Percentiles rank a stretch among this genome's conserved stretches.
Evolutionary conservation across 2,888 invertebrate genomes (phyloP).

Genomic region (Xylota segnis): DNA sequence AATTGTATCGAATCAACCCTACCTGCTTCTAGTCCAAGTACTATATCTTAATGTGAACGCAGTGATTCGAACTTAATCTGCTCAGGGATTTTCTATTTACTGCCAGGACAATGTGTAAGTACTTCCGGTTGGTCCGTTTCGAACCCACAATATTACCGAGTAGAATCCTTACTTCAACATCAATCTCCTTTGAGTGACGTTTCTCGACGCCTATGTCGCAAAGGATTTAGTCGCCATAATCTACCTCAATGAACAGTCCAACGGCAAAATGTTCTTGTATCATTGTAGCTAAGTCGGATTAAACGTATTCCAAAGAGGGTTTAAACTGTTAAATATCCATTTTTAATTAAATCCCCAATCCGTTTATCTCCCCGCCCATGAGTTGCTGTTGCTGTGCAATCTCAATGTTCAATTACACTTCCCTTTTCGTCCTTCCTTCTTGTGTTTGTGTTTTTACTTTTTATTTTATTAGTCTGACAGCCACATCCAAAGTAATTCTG

Average conservation of each 20-base stretch:
- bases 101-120: no score
- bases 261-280: not conserved
- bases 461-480: conserved; percentile 40
- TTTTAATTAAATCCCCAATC: conserved; percentile 61
- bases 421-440: conserved; percentile 1
- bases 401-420: conserved; percentile 38
- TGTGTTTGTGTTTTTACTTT: not conserved
- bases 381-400: conserved; percentile 17
- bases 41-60: no score
- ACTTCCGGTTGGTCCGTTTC: no score
- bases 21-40: no score
- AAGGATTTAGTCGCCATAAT: conserved; percentile 16
- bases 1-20: no score
- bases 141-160: no score
- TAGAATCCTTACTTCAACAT: no score
- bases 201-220: not conserved
- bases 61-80: no score
- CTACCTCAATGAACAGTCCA: conserved; percentile 6
- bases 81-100: no score
- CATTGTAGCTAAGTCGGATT: conserved; percentile 46
- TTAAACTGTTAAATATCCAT: conserved; percentile 57
- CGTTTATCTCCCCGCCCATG: conserved; percentile 8
- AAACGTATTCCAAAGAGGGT: conserved; percentile 43
- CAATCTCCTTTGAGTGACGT: not conserved
- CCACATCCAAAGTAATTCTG: conserved; percentile 27